phyloP scores from a whole-genome alignment of 2,888 invertebrate genomes.

The Hyppa rectilinea region DNA sequence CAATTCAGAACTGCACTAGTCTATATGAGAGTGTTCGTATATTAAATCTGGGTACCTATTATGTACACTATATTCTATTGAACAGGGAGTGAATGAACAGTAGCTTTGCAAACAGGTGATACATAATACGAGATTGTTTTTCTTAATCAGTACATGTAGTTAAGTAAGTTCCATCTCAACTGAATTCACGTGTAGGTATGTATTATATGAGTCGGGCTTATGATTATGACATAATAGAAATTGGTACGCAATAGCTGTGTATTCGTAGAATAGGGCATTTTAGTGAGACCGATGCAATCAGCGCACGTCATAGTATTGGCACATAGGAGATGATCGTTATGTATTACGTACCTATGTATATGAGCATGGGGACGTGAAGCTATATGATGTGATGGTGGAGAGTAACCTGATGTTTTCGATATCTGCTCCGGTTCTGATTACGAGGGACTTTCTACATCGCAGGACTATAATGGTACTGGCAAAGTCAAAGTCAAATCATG shows the following conservation, averaged over 20 bases:
- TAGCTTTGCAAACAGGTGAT: constrained; percentile 6
- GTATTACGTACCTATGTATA: neutral
- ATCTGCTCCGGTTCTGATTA: neutral
- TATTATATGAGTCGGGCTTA: neutral
- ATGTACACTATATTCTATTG: neutral
- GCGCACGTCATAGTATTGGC: neutral
- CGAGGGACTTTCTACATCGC: neutral
- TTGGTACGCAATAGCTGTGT: neutral
- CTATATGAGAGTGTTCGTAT: constrained; percentile 43
- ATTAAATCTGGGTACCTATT: constrained; percentile 40
- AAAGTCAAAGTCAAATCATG: no score
- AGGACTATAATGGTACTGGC: no score
- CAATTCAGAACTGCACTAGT: constrained; percentile 43
- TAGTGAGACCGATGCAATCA: constrained; percentile 8
- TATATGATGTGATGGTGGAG: neutral
- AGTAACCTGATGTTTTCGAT: neutral
- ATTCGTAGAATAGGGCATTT: constrained; percentile 1
- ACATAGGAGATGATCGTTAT: neutral
- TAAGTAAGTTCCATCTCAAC: neutral
- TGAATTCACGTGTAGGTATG: neutral
- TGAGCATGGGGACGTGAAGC: neutral
- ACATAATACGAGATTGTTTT: neutral
- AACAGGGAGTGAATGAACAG: constrained; percentile 21
- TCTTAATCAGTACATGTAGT: neutral
- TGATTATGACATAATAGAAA: neutral